Base-by-base conservation (phyloP, 2,113 vertebrate genomes). In the Conger conger region DNA sequence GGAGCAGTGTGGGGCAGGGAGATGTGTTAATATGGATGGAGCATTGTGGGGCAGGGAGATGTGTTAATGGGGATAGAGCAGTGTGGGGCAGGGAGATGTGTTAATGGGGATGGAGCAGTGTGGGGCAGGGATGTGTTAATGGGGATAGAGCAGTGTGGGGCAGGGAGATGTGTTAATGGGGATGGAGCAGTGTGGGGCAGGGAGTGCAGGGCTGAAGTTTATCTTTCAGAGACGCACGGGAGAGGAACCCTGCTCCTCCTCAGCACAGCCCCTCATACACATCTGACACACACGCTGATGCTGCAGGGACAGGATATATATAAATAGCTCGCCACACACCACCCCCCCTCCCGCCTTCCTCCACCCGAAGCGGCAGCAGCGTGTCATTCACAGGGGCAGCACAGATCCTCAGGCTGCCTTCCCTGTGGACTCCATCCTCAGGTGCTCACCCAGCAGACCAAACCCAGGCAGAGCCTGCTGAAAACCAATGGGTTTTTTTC, bases 251-350 rank as follows among this genome's bases (percentile, higher is more conserved):
- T 76, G 79, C 85, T 86, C 79, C 86, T 76, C 40, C 42, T 82
- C 76, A 79, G 1, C 78, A 1, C 57, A 60, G 57, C 80, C 42
- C 79, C 86, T 82, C 0, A 85, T 82, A 36, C 37, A 57, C 82
- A n/a, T 83, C 79, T 42, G 84, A 86, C 80, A 54, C 87, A 85
- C 80, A 88, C 83, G 82, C 86, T 40, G 23, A 1, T 87, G 89
- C 82, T 57, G 83, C 89, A 91, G 88, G 87, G 90, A 86, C 42
- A 83, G 83, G 80, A 50, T 94, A 94, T 94, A 91, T 87, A 94
- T 94, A 94, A 91, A 60, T 3, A 83, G 79, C 60, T 42, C 20
- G 38, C 5, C 36, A 30, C 79, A 68, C 86, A 54, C 81, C 68
- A 37, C 35, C 82, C 84, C 88, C 38, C 42, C 42, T n/a, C 82